A percentile compares a stretch with the other conserved stretches of the same genome.
Conservation (phyloP, 2,113 vertebrate genomes). For the Rhipidura dahli region DNA sequence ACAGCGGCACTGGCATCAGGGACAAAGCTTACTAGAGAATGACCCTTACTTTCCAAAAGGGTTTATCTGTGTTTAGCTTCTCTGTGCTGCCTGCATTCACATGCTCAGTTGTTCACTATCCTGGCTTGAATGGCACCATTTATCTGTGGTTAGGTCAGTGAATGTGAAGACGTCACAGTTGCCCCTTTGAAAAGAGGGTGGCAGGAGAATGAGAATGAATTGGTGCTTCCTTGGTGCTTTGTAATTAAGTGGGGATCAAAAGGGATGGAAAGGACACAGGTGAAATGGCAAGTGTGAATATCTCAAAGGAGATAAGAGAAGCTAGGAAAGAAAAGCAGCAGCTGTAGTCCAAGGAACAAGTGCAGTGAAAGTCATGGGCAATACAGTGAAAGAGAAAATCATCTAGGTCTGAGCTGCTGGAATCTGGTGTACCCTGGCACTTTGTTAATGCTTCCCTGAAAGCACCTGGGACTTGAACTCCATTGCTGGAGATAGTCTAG, state of each 20-base stretch:
- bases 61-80: neutral
- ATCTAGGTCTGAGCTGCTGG: neutral
- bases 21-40: neutral
- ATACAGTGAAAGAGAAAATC: neutral
- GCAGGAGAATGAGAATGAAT: neutral
- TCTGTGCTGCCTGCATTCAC: neutral
- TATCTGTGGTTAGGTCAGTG: neutral
- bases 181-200: neutral
- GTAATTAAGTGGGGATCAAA: neutral
- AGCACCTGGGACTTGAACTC: neutral
- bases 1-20: neutral
- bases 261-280: neutral
- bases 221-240: neutral
- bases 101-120: neutral
- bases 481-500: neutral
- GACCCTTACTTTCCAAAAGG: neutral
- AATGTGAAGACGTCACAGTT: neutral
- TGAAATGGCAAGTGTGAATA: neutral
- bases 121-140: neutral
- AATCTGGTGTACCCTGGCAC: neutral
- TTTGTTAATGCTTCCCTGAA: neutral
- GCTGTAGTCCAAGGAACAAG: neutral
- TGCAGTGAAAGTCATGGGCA: neutral
- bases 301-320: neutral
- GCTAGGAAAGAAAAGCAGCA: neutral